Evolutionary conservation across 2,888 invertebrate genomes (phyloP).

Genomic region (Merodon equestris): DNA sequence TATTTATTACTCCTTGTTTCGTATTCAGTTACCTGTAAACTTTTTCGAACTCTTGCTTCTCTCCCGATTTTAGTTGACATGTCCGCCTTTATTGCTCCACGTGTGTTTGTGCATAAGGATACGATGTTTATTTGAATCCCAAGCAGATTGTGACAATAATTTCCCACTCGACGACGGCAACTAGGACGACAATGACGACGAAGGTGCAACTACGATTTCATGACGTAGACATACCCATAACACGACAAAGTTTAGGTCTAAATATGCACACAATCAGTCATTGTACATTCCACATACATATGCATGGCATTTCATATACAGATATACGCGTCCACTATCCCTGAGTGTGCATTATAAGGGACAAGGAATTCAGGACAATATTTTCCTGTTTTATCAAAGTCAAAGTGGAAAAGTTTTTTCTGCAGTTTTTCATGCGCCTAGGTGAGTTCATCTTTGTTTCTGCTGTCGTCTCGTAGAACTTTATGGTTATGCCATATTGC

Average conservation of each 20-base stretch:
- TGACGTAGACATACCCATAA: conserved; percentile 30
- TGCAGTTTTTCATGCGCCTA: conserved; percentile 64
- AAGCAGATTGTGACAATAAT: conserved; percentile 64
- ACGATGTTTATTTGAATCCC: conserved; percentile 56
- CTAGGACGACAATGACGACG: conserved; percentile 15
- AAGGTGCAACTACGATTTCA: conserved; percentile 63
- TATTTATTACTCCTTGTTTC: conserved; percentile 61
- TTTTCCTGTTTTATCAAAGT: conserved; percentile 62
- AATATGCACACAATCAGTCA: too few relatives aligned
- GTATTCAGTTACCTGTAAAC: conserved; percentile 64
- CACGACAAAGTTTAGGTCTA: conserved; percentile 41
- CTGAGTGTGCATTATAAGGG: conserved; percentile 14
- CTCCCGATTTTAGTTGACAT: conserved; percentile 4
- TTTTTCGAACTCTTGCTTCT: conserved; percentile 35
- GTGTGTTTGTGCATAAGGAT: conserved; percentile 26
- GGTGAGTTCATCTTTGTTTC: conserved; percentile 64
- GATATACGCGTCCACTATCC: too few relatives aligned
- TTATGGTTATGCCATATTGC: conserved; percentile 65
- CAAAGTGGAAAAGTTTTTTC: conserved; percentile 65
- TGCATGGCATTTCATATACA: too few relatives aligned
- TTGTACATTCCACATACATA: too few relatives aligned
- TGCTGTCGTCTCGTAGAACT: conserved; percentile 45
- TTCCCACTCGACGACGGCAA: conserved; percentile 43
- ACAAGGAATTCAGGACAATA: conserved; percentile 55
- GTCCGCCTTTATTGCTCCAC: conserved; percentile 3